Percentiles rank a stretch among this genome's conserved stretches.
These are phyloP conservation scores for Poicephalus meyeri DNA, from an alignment of 2,113 vertebrate genomes.

Conservation along the genomic window DNA sequence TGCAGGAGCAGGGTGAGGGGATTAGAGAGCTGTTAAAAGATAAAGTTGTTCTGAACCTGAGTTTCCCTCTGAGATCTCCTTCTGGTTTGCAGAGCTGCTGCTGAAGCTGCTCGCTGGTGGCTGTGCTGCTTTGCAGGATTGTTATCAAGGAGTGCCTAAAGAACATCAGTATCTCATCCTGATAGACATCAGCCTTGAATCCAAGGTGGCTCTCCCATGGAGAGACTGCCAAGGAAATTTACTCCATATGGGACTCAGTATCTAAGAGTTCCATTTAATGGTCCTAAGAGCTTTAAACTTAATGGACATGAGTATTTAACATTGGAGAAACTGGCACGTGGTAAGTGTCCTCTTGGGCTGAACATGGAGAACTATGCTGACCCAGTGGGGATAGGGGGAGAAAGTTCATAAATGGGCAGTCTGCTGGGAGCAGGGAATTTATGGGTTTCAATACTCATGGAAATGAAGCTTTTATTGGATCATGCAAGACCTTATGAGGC, in stretches of 20 bases:
- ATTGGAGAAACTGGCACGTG: not conserved
- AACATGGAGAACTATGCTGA: not conserved
- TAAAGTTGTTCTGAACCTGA: slow-evolving; percentile 53
- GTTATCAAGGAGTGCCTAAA: slow-evolving; percentile 8
- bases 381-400: not conserved
- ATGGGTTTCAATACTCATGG: not conserved
- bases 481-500: not conserved
- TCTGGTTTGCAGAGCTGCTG: not conserved
- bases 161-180: not conserved
- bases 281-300: slow-evolving; percentile 37
- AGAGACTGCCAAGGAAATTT: slow-evolving; percentile 29
- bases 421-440: not conserved
- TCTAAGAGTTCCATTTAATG: slow-evolving; percentile 43
- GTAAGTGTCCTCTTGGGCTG: not conserved
- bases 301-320: slow-evolving; percentile 14
- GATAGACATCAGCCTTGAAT: slow-evolving; percentile 29
- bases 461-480: not conserved
- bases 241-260: not conserved
- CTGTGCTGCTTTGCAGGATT: not conserved
- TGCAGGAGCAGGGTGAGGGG: not conserved
- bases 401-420: not conserved
- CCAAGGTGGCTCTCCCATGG: slow-evolving; percentile 11
- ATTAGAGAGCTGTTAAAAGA: slow-evolving; percentile 63
- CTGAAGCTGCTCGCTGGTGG: not conserved
- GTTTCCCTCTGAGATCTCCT: slow-evolving; percentile 36